These are phyloP conservation scores for Cherax destructor DNA, from an alignment of 1,140 invertebrate genomes.

Conservation along the genomic window DNA sequence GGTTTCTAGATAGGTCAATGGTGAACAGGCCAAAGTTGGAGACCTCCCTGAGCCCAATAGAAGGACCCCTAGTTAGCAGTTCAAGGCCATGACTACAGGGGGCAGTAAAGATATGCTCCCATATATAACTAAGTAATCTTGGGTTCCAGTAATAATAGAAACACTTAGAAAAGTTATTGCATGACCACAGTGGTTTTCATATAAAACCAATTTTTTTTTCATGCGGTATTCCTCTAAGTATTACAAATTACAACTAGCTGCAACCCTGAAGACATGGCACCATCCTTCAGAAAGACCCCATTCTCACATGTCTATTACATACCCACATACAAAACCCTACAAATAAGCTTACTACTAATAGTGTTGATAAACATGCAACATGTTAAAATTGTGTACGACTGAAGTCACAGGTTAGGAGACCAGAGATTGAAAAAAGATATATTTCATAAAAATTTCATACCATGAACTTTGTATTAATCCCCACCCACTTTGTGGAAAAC, in stretches of 20 bases:
- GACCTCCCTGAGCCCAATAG: slow-evolving; percentile 51
- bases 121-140: background rate
- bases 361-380: slow-evolving; percentile 71
- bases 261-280: slow-evolving; percentile 37
- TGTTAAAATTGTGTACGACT: slow-evolving; percentile 67
- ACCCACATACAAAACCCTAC: slow-evolving; percentile 69
- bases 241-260: slow-evolving; percentile 25
- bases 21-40: slow-evolving; percentile 16
- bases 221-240: background rate
- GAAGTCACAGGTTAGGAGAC: slow-evolving; percentile 70
- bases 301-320: slow-evolving; percentile 49
- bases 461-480: slow-evolving; percentile 54
- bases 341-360: slow-evolving; percentile 69
- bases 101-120: slow-evolving; percentile 27
- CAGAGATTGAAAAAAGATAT: slow-evolving; percentile 62
- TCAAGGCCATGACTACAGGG: slow-evolving; percentile 25
- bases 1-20: slow-evolving; percentile 4
- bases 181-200: background rate
- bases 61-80: slow-evolving; percentile 11
- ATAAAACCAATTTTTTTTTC: background rate
- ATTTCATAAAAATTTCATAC: slow-evolving; percentile 39
- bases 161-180: background rate
- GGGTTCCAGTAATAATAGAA: slow-evolving; percentile 3
- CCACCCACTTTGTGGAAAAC: slow-evolving; percentile 32
- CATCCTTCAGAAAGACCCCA: slow-evolving; percentile 17